phyloP scores from a whole-genome alignment of 2,888 invertebrate genomes.

The Mylabris sibirica region DNA sequence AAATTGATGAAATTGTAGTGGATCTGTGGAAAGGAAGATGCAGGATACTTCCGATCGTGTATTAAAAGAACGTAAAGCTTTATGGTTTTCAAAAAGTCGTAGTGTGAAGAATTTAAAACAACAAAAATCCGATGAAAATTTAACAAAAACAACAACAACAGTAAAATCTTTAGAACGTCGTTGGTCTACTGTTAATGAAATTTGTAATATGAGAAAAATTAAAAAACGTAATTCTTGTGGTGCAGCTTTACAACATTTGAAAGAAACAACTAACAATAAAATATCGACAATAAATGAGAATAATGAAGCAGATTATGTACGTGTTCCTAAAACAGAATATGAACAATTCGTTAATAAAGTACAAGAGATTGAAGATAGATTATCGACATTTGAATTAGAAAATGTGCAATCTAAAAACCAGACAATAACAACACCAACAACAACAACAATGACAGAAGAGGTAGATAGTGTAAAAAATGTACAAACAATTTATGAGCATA shows the following conservation, averaged over 20 bases:
- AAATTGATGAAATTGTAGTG: not conserved
- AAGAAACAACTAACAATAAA: slow-evolving; percentile 1
- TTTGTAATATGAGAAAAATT: slow-evolving; percentile 52
- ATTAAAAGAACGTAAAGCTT: slow-evolving; percentile 49
- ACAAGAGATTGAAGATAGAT: slow-evolving; percentile 74
- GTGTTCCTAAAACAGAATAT: slow-evolving; percentile 77
- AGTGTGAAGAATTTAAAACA: slow-evolving; percentile 45
- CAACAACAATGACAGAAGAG: slow-evolving; percentile 39
- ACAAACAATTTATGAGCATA: slow-evolving; percentile 77
- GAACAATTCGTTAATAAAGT: slow-evolving; percentile 80
- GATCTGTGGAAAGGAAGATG: not conserved
- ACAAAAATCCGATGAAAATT: slow-evolving; percentile 32
- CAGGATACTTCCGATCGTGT: slow-evolving; percentile 30
- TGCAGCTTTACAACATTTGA: slow-evolving; percentile 25
- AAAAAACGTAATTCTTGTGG: slow-evolving; percentile 53
- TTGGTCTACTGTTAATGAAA: slow-evolving; percentile 65
- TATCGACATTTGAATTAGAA: slow-evolving; percentile 64
- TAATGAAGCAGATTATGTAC: slow-evolving; percentile 67
- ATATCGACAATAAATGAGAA: not conserved
- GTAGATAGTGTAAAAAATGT: slow-evolving; percentile 68
- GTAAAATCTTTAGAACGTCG: slow-evolving; percentile 60
- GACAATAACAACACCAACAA: slow-evolving; percentile 38
- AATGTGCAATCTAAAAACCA: slow-evolving; percentile 40
- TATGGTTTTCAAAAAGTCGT: slow-evolving; percentile 48
- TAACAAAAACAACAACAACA: slow-evolving; percentile 22